Evolutionary conservation across 2,888 invertebrate genomes (phyloP).

Genomic region (Lathronympha strigana): DNA sequence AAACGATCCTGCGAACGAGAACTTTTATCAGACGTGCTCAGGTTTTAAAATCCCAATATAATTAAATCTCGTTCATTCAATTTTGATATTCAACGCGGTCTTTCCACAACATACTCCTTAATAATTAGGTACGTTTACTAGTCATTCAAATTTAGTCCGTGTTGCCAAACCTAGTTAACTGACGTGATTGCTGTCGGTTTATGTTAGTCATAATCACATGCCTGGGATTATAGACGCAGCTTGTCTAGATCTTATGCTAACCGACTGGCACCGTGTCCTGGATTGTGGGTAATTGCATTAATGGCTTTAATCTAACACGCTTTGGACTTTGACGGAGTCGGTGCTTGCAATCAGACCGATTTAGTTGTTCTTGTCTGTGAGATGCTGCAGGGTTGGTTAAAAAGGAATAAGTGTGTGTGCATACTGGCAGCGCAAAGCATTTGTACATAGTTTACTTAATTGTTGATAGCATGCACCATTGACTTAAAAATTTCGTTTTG

Average conservation of each 20-base stretch:
- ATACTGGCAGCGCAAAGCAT: neutral
- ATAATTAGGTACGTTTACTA: neutral
- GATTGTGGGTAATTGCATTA: conserved; percentile 33
- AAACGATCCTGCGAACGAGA: conserved; percentile 8
- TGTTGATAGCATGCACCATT: neutral
- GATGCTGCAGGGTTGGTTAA: neutral
- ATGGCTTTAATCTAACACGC: conserved; percentile 18
- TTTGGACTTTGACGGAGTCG: conserved; percentile 11
- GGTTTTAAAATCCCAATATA: neutral
- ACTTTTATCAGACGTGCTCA: conserved; percentile 16
- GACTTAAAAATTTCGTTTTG: too few relatives aligned
- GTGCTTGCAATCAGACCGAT: conserved; percentile 1
- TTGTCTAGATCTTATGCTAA: conserved; percentile 13
- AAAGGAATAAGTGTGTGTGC: neutral
- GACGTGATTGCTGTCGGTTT: conserved; percentile 15
- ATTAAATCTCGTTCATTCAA: neutral
- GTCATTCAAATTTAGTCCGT: conserved; percentile 19
- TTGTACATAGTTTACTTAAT: neutral
- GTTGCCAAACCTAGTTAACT: conserved; percentile 30
- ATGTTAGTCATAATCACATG: conserved; percentile 28
- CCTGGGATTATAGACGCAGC: conserved; percentile 22
- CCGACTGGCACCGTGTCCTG: conserved; percentile 23
- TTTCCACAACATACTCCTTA: neutral
- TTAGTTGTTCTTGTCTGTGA: neutral
- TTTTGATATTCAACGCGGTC: neutral